These are phyloP conservation scores for Calephelis perditalis DNA, from an alignment of 2,888 invertebrate genomes.

Conservation along the genomic window DNA sequence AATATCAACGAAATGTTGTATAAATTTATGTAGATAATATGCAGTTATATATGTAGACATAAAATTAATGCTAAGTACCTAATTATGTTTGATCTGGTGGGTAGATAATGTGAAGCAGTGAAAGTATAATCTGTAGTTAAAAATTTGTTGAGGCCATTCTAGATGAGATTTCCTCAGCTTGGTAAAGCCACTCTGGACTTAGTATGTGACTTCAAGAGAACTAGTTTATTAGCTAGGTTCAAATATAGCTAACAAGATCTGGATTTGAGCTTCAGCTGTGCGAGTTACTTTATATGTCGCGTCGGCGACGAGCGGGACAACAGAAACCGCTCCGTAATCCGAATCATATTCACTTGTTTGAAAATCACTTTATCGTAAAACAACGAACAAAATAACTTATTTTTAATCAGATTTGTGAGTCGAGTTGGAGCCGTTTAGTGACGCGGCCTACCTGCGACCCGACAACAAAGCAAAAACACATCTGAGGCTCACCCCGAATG, in stretches of 20 bases:
- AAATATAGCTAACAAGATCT: constrained; percentile 7
- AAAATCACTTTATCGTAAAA: background rate
- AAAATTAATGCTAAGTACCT: too few species aligned
- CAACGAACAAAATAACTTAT: background rate
- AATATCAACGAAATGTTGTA: too few species aligned
- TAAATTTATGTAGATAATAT: too few species aligned
- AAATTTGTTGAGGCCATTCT: background rate
- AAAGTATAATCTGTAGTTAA: too few species aligned
- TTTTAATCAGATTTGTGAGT: background rate
- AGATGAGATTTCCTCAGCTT: background rate
- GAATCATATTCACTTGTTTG: background rate
- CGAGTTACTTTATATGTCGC: constrained; percentile 8
- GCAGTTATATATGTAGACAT: too few species aligned
- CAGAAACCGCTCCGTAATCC: background rate
- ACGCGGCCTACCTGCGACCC: constrained; percentile 39
- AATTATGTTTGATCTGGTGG: too few species aligned
- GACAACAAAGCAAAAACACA: constrained; percentile 23
- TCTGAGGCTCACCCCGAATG: constrained; percentile 32
- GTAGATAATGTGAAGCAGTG: too few species aligned
- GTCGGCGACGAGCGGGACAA: background rate
- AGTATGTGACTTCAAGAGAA: constrained; percentile 1
- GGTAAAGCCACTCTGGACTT: background rate
- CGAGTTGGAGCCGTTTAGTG: background rate
- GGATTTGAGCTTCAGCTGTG: constrained; percentile 12
- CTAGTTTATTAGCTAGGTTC: constrained; percentile 7